Evolutionary conservation across 2,888 invertebrate species (phyloP), one percentile per base, ranked within the genome.

Genomic region (Torymus aiolomorphi): DNA sequence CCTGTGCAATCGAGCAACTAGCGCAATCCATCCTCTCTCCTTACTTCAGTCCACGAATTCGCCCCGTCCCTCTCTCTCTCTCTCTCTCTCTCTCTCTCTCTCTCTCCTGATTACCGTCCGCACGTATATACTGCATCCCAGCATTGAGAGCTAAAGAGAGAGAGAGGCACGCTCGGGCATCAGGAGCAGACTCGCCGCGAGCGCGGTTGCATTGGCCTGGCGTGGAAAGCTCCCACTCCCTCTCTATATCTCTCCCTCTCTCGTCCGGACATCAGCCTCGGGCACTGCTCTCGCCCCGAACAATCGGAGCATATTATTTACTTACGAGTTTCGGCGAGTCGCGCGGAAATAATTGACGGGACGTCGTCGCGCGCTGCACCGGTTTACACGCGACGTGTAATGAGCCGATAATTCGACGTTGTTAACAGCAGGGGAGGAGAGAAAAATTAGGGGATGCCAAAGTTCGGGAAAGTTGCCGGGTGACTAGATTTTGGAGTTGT

Each of bases 261-360:
- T 31, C 31, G 31, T 31, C 31, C 31, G 31, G 31, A 31, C 31
- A 31, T 31, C 31, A 31, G 31, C 31, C 31, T 3, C 31, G 31
- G 18, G 11, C 56, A 16, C 31, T 70, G 3, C 54, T 54, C 10
- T 31, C 31, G 31, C 14, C 49, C 1, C 51, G 42, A 54, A 56
- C 74, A 74, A 74, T 65, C 66, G 54, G 57, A 74, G 65, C 74
- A 65, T 74, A 65, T 65, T 74, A 74, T 74, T 74, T 65, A 65
- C 65, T 74, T 74, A 74, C n/a, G 56, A 31, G 13, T 31, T 61
- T 66, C 57, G 13, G 24, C 16, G 14, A 16, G 73, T 42, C 20
- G 51, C 61, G 52, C 52, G 16, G 54, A 42, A 63, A 63, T 63
- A 18, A 63, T 63, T 56, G 54, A 31, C 31, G 18, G 16, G 12